Evolutionary conservation across 1,140 invertebrate species (phyloP).

Genomic region (Periplaneta americana): DNA sequence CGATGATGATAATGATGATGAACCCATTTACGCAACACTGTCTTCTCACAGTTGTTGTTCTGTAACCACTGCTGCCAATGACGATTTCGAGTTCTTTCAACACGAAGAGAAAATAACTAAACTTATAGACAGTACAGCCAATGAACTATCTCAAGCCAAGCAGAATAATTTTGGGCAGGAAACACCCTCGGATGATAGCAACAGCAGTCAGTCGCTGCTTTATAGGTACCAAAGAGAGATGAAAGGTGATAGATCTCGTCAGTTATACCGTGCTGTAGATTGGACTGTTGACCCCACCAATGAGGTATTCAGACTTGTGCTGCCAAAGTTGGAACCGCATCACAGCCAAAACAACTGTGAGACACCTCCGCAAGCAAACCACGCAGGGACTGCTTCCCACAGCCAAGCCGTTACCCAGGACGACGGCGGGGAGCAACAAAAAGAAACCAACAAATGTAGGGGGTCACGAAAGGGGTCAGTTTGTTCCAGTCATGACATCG

Average conservation of each 20-base stretch:
- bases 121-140: conserved; percentile 26
- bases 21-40: conserved; percentile 48
- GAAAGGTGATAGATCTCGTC: neutral
- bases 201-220: neutral
- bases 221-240: neutral
- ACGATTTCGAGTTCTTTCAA: conserved; percentile 59
- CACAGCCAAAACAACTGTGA: neutral
- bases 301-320: neutral
- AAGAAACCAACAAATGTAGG: neutral
- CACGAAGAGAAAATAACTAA: conserved; percentile 20
- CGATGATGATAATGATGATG: conserved; percentile 35
- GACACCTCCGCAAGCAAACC: neutral
- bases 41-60: conserved; percentile 48
- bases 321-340: neutral
- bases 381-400: neutral
- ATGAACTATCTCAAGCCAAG: neutral
- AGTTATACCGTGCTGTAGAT: no score
- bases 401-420: neutral
- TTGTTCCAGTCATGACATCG: neutral
- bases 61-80: conserved; percentile 58
- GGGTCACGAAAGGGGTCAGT: neutral
- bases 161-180: neutral
- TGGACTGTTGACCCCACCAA: conserved; percentile 33
- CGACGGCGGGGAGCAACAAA: no score
- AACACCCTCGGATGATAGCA: neutral